Evolutionary conservation across 2,888 invertebrate genomes (phyloP), one percentile per base, ranked within the genome.

Genomic region (Patella caerulea): DNA sequence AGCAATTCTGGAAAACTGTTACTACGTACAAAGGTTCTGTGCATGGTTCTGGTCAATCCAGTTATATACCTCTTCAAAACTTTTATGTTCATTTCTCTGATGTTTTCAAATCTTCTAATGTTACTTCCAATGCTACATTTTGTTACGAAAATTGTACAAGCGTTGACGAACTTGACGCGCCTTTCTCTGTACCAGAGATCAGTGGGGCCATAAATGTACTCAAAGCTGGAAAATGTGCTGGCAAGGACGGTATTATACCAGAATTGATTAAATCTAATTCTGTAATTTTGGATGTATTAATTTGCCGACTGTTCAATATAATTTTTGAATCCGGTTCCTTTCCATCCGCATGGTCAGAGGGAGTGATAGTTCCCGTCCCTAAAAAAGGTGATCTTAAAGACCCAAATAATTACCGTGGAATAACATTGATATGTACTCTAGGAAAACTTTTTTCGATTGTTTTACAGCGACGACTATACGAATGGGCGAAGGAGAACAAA

Each of bases 371-470:
- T n/a, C n/a, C n/a, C n/a, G n/a, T n/a, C n/a, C n/a, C n/a, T n/a
- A n/a, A n/a, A n/a, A n/a, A n/a, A 14, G 65, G 65, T 19, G 65
- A 65, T 24, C 24, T 24, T 65, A 65, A 11, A 24, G 65, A 65
- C 24, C 19, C 24, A 4, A 65, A 65, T 65, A 65, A 65, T 65
- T 65, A 65, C 24, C n/a, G 65, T 9, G 65, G 65, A 19, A 65
- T 65, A 9, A 65, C 65, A 19, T n/a, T 65, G 24, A 65, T 65
- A 24, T 65, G 65, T 24, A 65, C 65, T 24, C 19, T 65, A 19
- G 65, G 65, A 65, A 65, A 65, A n/a, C 24, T 65, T 11, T 65
- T 65, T 65, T 65, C 65, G n/a, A 65, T 65, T 19, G 65, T 65
- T 65, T n/a, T 65, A 65, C n/a, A 65, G 12, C 19, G 24, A 19